These are phyloP conservation scores for Zoanthus solanderi DNA, from an alignment of 92 coral and sea anemone genomes.

Conservation along the genomic window DNA sequence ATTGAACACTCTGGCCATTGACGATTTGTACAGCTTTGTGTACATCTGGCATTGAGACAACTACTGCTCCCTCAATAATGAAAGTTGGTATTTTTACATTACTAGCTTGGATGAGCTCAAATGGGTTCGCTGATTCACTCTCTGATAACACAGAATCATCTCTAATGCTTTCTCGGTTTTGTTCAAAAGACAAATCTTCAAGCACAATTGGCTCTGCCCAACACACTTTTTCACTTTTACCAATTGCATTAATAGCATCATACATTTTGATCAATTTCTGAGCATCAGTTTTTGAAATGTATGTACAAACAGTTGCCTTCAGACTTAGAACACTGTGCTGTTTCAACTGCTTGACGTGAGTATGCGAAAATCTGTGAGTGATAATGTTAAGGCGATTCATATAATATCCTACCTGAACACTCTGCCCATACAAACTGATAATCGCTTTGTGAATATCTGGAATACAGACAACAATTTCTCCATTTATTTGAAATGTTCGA, in stretches of 20 bases:
- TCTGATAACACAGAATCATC: background rate
- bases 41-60: slow-evolving; percentile 86
- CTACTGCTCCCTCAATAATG: slow-evolving; percentile 66
- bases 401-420: slow-evolving; percentile 86
- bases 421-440: slow-evolving; percentile 78
- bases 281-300: slow-evolving; percentile 82
- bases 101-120: slow-evolving; percentile 10
- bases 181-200: slow-evolving; percentile 49
- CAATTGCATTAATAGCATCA: slow-evolving; percentile 46
- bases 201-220: slow-evolving; percentile 76
- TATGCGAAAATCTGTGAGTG: slow-evolving; percentile 75
- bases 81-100: slow-evolving; percentile 71
- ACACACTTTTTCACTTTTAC: slow-evolving; percentile 60
- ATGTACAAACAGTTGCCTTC: slow-evolving; percentile 85
- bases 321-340: slow-evolving; percentile 76
- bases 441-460: slow-evolving; percentile 86
- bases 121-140: background rate
- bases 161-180: slow-evolving; percentile 8
- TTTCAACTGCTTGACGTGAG: slow-evolving; percentile 74
- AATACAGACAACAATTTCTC: slow-evolving; percentile 75
- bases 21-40: slow-evolving; percentile 85
- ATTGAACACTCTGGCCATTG: slow-evolving; percentile 89
- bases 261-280: slow-evolving; percentile 83
- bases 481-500: slow-evolving; percentile 75
- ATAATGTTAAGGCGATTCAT: slow-evolving; percentile 76